phyloP scores from a whole-genome alignment of 1,140 invertebrate genomes.

The Drosophila baimaii region DNA sequence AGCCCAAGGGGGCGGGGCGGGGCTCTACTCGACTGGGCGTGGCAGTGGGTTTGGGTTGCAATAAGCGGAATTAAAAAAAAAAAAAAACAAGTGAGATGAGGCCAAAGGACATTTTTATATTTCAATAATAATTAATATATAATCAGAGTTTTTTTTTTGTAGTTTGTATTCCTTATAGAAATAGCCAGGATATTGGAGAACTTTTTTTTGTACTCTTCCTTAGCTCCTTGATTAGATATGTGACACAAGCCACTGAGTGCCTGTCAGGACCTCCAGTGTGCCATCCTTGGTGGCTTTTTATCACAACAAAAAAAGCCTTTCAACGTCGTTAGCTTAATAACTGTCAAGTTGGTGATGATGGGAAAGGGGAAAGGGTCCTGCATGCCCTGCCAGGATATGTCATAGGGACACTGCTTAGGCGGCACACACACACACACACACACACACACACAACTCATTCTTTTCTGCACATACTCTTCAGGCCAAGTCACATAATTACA shows the following conservation, averaged over 20 bases:
- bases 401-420: conserved; percentile 42
- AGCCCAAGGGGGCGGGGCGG: background rate
- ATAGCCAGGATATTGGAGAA: no score
- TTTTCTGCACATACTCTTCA: conserved; percentile 29
- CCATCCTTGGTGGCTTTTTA: conserved; percentile 26
- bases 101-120: no score
- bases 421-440: conserved; percentile 15
- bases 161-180: no score
- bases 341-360: conserved; percentile 70
- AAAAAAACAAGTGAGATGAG: background rate
- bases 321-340: conserved; percentile 79
- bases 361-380: background rate
- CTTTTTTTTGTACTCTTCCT: background rate
- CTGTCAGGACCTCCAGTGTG: background rate
- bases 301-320: conserved; percentile 76
- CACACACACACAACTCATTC: conserved; percentile 5
- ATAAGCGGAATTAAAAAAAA: conserved; percentile 49
- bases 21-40: background rate
- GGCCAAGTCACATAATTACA: conserved; percentile 74
- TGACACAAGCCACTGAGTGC: no score
- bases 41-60: background rate
- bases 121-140: background rate
- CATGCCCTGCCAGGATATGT: background rate
- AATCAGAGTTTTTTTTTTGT: background rate
- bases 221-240: background rate